Evolutionary conservation across 1,140 invertebrate species (phyloP), one percentile per base, ranked within the genome.

Genomic region (Branchinecta lindahli): DNA sequence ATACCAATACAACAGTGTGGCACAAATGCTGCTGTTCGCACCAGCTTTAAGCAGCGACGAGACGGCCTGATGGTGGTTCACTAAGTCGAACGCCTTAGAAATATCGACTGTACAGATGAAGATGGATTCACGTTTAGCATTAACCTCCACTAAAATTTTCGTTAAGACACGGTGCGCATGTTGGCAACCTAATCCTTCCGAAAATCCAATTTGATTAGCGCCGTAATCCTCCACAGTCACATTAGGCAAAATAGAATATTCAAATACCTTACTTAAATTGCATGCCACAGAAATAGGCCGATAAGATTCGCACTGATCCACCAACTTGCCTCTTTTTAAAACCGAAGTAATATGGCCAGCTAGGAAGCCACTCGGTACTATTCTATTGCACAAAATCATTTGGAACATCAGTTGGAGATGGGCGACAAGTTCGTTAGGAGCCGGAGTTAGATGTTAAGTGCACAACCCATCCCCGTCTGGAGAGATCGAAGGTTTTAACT

Each of bases 241-340:
- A 52, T 9, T 52, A n/a, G n/a, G 47, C 47, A 52, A 52, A 9
- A 52, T 52, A 9, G n/a, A 9, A 52, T 52, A 52, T n/a, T 52
- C 47, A n/a, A 52, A 52, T n/a, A 52, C 47, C n/a, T 52, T 52
- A n/a, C 47, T 52, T n/a, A 52, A 9, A 52, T 52, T 52, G n/a
- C 47, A 52, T 9, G 47, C 47, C 9, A 52, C 47, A 9, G 47
- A 9, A n/a, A 52, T 52, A 9, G 47, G 47, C 47, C 47, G 9
- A n/a, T 52, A 52, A n/a, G 47, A 52, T 52, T 52, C 47, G n/a
- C 47, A 52, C 47, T 52, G 47, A 52, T 52, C 47, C n/a, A n/a
- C n/a, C 9, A 9, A 9, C 47, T 52, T 52, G 9, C 47, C 47
- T n/a, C n/a, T 52, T 52, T 52, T 52, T n/a, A 52, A 52, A 52